These are phyloP conservation scores for Drosophila mayaguana DNA, from an alignment of 2,888 invertebrate species.

Conservation along the genomic window DNA sequence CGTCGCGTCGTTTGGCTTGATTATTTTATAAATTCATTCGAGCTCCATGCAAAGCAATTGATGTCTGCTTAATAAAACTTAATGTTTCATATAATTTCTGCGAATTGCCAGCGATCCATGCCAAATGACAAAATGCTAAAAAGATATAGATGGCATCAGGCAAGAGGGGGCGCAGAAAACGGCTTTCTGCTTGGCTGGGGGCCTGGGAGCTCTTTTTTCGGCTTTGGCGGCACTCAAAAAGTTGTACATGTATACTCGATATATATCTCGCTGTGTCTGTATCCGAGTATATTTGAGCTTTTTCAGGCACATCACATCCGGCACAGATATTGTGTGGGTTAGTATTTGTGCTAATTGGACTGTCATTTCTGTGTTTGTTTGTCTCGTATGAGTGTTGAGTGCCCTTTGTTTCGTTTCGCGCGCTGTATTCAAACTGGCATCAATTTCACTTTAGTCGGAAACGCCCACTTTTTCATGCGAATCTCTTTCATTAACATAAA, in stretches of 20 bases:
- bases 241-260: conserved; percentile 35
- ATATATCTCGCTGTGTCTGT: conserved; percentile 30
- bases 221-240: conserved; percentile 66
- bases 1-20: conserved; percentile 33
- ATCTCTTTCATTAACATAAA: conserved; percentile 30
- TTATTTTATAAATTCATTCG: conserved; percentile 66
- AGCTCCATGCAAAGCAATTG: conserved; percentile 71
- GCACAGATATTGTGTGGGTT: conserved; percentile 57
- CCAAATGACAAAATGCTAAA: conserved; percentile 47
- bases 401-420: conserved; percentile 45
- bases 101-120: conserved; percentile 76
- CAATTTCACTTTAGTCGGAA: conserved; percentile 76
- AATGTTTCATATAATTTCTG: conserved; percentile 82
- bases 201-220: conserved; percentile 56
- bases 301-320: conserved; percentile 63
- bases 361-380: conserved; percentile 62
- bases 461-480: conserved; percentile 50
- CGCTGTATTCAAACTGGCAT: conserved; percentile 67
- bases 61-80: conserved; percentile 82
- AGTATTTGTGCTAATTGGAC: conserved; percentile 82
- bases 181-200: conserved; percentile 74
- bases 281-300: conserved; percentile 13
- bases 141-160: not conserved
- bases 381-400: conserved; percentile 22
- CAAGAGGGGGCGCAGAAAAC: conserved; percentile 19